These are phyloP conservation scores for Genyomyrus donnyi DNA, from an alignment of 2,113 vertebrate species.

Conservation along the genomic window DNA sequence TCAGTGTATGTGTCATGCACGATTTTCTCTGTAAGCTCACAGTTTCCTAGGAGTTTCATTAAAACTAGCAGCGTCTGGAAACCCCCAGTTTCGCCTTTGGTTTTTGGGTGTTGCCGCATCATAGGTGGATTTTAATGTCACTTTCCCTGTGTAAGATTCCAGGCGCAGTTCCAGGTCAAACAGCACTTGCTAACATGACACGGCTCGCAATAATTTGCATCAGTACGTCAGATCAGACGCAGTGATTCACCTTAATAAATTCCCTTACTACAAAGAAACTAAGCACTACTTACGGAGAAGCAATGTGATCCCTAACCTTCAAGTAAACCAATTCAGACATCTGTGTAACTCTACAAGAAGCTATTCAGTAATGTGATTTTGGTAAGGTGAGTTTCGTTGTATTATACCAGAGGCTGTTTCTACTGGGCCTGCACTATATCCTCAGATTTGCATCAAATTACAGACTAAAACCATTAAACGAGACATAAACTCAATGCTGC, in stretches of 20 bases:
- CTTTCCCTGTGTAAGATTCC: not conserved
- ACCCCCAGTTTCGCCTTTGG: not conserved
- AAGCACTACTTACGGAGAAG: not conserved
- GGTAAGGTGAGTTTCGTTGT: not conserved
- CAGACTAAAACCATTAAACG: not conserved
- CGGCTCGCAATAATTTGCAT: not conserved
- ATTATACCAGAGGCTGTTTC: not conserved
- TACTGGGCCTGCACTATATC: not conserved
- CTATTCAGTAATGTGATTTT: not conserved
- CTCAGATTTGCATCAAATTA: not conserved
- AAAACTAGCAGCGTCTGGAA: conserved; percentile 24
- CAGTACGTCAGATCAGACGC: not conserved
- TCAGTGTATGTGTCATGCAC: conserved; percentile 30
- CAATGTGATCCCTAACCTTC: not conserved
- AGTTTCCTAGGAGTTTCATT: conserved; percentile 42
- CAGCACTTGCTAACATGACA: not conserved
- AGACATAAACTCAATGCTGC: not conserved
- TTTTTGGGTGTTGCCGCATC: not conserved
- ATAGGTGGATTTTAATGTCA: not conserved
- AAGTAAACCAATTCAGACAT: not conserved
- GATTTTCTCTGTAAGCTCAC: conserved; percentile 37
- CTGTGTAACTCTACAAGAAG: not conserved
- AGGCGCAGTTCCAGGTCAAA: not conserved
- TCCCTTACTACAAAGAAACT: not conserved
- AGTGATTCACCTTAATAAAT: not conserved